Conservation (phyloP, 2,797 vertebrate species). For the Phataginus tricuspis region DNA sequence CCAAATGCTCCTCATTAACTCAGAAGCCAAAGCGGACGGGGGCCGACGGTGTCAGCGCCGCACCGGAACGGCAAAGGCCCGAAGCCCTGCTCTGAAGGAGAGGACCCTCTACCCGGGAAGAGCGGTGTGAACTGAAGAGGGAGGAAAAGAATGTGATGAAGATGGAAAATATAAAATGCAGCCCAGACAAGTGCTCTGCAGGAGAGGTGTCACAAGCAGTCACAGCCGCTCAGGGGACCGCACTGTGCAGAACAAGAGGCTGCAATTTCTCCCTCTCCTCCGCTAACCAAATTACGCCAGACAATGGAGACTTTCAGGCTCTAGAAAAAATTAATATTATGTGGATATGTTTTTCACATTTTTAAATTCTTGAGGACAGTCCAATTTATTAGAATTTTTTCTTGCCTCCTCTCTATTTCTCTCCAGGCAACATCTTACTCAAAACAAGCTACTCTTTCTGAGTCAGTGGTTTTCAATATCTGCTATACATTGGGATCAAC, state of each 20-base stretch:
- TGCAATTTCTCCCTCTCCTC: background rate
- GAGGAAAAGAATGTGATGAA: background rate
- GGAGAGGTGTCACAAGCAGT: background rate
- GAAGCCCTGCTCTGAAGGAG: background rate
- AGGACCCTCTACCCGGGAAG: background rate
- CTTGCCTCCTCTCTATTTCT: background rate
- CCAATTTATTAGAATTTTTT: background rate
- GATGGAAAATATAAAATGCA: background rate
- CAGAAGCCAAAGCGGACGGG: background rate
- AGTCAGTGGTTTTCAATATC: slow-evolving; percentile 5
- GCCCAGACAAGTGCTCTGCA: background rate
- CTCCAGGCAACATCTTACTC: slow-evolving; percentile 11
- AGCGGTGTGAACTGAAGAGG: background rate
- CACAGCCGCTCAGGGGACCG: background rate
- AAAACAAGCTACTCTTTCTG: slow-evolving; percentile 32
- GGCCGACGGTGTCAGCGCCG: background rate
- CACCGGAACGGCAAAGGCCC: fast-evolving
- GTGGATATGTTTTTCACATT: background rate
- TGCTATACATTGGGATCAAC: background rate
- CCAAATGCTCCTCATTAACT: background rate
- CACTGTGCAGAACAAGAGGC: background rate
- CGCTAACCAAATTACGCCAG: background rate
- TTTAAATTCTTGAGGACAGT: background rate
- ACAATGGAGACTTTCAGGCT: background rate
- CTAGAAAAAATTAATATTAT: background rate